These are phyloP conservation scores for Ceriagrion tenellum DNA, from an alignment of 2,888 invertebrate species.

Conservation along the genomic window DNA sequence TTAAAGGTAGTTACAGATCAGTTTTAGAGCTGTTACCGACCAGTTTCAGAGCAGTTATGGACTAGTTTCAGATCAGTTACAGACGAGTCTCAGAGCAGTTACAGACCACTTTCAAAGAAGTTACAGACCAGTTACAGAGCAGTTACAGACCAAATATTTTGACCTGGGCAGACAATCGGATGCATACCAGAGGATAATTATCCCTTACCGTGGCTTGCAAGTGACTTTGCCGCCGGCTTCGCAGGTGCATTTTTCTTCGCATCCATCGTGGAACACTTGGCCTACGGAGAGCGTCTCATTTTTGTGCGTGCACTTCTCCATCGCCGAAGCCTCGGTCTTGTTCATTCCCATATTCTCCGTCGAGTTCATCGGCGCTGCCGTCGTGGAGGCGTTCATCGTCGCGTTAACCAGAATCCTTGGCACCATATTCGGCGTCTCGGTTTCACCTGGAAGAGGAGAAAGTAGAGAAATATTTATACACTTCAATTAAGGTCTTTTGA, in stretches of 20 bases:
- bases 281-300: constrained; percentile 87
- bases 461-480: not conserved
- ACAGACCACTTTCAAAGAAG: too few species aligned
- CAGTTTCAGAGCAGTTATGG: too few species aligned
- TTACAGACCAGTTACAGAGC: too few species aligned
- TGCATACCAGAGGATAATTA: too few species aligned
- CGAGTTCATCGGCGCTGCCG: not conserved
- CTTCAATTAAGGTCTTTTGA: too few species aligned
- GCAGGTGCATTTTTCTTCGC: constrained; percentile 88
- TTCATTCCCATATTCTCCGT: not conserved
- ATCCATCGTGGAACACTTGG: constrained; percentile 88
- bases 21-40: too few species aligned
- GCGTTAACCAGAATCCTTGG: not conserved
- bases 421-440: not conserved
- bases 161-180: too few species aligned
- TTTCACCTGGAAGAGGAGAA: not conserved
- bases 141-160: too few species aligned
- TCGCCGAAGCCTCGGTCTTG: not conserved
- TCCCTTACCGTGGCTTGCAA: constrained; percentile 84
- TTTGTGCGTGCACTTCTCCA: constrained; percentile 80
- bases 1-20: too few species aligned
- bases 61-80: too few species aligned
- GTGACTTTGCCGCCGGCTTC: constrained; percentile 85
- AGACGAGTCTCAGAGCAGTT: too few species aligned
- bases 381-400: not conserved